Conservation (phyloP, 2,888 invertebrate genomes). For the Helleia helle region DNA sequence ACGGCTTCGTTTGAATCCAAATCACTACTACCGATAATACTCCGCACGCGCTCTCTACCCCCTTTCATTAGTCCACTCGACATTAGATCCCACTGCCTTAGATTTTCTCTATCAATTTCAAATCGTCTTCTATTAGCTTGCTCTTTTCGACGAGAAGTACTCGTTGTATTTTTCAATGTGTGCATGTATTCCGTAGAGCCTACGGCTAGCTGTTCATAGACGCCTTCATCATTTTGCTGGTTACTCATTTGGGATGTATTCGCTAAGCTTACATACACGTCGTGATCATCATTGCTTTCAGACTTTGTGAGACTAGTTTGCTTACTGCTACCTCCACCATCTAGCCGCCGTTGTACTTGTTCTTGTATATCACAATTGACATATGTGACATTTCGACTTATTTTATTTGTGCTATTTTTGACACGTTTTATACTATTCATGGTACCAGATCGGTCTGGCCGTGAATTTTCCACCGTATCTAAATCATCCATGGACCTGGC, state of each 20-base stretch:
- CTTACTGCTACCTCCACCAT: constrained; percentile 20
- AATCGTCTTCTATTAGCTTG: constrained; percentile 54
- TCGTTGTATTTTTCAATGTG: constrained; percentile 12
- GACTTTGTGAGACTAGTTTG: constrained; percentile 5
- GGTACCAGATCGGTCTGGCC: constrained; percentile 35
- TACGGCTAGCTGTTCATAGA: constrained; percentile 72
- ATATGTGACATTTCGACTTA: constrained; percentile 83
- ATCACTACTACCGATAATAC: constrained; percentile 44
- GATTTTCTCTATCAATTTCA: constrained; percentile 87
- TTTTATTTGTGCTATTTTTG: constrained; percentile 51
- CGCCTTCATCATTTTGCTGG: constrained; percentile 62
- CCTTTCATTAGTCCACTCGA: constrained; percentile 83
- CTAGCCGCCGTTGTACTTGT: constrained; percentile 48
- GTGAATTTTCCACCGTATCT: constrained; percentile 56
- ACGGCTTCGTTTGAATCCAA: constrained; percentile 40
- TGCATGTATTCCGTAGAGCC: constrained; percentile 37
- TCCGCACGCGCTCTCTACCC: constrained; percentile 53
- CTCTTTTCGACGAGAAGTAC: constrained; percentile 19
- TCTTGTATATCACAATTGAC: constrained; percentile 82
- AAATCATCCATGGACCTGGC: constrained; percentile 89
- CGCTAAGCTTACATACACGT: constrained; percentile 68
- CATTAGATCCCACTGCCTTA: constrained; percentile 91
- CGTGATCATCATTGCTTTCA: constrained; percentile 57
- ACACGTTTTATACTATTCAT: constrained; percentile 62
- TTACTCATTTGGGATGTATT: constrained; percentile 30